Base-by-base conservation (phyloP, 2,888 invertebrate species). In the Oligia fasciuncula region DNA sequence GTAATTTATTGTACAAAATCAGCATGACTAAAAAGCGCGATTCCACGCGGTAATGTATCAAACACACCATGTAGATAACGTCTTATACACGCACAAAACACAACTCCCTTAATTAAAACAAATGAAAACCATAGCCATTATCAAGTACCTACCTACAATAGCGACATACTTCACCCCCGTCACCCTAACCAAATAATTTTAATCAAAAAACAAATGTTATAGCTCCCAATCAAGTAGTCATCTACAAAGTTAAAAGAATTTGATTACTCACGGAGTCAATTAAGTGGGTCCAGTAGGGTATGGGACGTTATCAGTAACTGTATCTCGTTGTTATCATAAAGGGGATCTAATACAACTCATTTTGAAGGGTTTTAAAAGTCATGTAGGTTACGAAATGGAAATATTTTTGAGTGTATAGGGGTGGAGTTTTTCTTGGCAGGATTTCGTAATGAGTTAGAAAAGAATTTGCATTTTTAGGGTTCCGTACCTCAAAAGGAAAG, bases 181-280 rank as follows among this genome's bases (percentile, higher is more conserved):
- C 63, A 76, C 72, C 65, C 77, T 74, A 76, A n/a, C 72, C 75
- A 85, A 89, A 85, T 79, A 85, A 71, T 83, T 83, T 82, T 83
- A 86, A 86, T 83, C 81, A 85, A 88, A 89, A 90, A 86, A 82
- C 81, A 82, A 88, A 90, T 85, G 83, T 46, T 23, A 76, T 83
- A 63, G 68, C 76, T 83, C 67, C 83, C 89, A 92, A 93, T 91
- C 90, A 91, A 91, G 89, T 80, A 90, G 90, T 87, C 86, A 86
- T 89, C 81, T 77, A 84, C 23, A 5, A 46, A 73, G 72, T 77
- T 79, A 73, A 90, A 90, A 89, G 92, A 94, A 93, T 93, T 91
- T 84, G 92, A 87, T 93, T 91, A 93, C 91, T 94, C 94, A 94
- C 89, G 89, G 85, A 89, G 83, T 87, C 93, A 92, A 94, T 94